Base-by-base conservation (phyloP, 2,113 vertebrate genomes). In the Fregata magnificens region DNA sequence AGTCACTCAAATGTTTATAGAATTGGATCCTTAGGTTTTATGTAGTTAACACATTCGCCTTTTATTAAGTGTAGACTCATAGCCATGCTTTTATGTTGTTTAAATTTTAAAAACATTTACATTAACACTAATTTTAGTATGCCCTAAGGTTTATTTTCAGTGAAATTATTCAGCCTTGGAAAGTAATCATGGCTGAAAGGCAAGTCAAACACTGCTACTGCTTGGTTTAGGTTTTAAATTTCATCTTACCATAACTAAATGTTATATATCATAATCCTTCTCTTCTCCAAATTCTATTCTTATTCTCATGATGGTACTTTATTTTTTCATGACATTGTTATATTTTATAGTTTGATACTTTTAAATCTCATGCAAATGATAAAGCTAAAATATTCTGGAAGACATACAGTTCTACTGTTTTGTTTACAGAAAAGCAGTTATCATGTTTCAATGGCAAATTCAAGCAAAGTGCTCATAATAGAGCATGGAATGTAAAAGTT, bases 21-120 rank as follows among this genome's bases (percentile, higher is more conserved):
- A 73, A 83, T 88, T 0, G 0, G 36, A 80, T 86, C 26, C 32
- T 88, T 86, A 52, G 59, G 47, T 96, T 95, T 83, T 82, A 40
- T 81, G 14, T 53, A 58, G 42, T 77, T 91, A 82, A 79, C 44
- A n/a, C 14, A 36, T 82, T 86, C 3, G 2, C 1, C 3, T 86
- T 96, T 96, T 88, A 67, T 79, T 79, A 84, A 94, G 50, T 42
- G 7, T 71, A 52, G 67, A 59, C 69, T 92, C 34, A 34, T 45
- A 92, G n/a, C 79, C 0, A 1, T 70, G 53, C 50, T 88, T 90
- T 79, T 83, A 71, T 92, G 69, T 77, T 90, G 47, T 84, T 97
- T 93, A 92, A 84, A 88, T 82, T 96, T 96, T 94, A 49, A 95
- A 92, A 91, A 84, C 38, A 71, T 91, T 88, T 92, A 83, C 59